A percentile compares a stretch with the other conserved stretches of the same genome.
Evolutionary conservation across 2,888 invertebrate species (phyloP).

Genomic region (Magallana nippona): DNA sequence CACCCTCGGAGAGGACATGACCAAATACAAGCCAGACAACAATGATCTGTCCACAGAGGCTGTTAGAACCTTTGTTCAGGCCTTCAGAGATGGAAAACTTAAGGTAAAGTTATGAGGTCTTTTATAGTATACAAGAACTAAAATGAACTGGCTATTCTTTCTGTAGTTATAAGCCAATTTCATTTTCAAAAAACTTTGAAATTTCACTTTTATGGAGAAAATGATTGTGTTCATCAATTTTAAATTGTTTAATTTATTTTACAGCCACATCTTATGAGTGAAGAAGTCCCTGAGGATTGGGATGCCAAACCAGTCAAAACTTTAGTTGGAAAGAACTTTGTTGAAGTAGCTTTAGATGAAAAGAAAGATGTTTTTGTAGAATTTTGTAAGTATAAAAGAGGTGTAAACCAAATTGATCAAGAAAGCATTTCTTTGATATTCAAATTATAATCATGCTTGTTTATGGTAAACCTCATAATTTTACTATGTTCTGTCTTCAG

Average conservation of each 20-base stretch:
- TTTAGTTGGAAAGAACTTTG: slow-evolving; percentile 97
- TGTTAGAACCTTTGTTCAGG: slow-evolving; percentile 89
- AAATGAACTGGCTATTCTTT: no score
- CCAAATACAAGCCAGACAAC: slow-evolving; percentile 89
- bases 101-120: slow-evolving; percentile 82
- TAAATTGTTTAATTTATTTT: slow-evolving; percentile 52
- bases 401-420: no score
- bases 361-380: slow-evolving; percentile 97
- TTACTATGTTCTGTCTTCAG: slow-evolving; percentile 60
- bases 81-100: slow-evolving; percentile 93
- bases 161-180: no score
- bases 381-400: slow-evolving; percentile 85
- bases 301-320: slow-evolving; percentile 95
- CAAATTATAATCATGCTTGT: no score
- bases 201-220: not conserved
- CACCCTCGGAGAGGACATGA: slow-evolving; percentile 89
- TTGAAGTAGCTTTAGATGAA: slow-evolving; percentile 92
- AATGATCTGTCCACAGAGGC: slow-evolving; percentile 85
- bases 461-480: not conserved
- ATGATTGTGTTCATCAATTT: not conserved
- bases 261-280: slow-evolving; percentile 93
- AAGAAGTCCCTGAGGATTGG: slow-evolving; percentile 98
- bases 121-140: no score
- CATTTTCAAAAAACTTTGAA: no score
- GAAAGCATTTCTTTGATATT: no score